Conservation (phyloP, 2,888 invertebrate species). For the Abrostola tripartita region DNA sequence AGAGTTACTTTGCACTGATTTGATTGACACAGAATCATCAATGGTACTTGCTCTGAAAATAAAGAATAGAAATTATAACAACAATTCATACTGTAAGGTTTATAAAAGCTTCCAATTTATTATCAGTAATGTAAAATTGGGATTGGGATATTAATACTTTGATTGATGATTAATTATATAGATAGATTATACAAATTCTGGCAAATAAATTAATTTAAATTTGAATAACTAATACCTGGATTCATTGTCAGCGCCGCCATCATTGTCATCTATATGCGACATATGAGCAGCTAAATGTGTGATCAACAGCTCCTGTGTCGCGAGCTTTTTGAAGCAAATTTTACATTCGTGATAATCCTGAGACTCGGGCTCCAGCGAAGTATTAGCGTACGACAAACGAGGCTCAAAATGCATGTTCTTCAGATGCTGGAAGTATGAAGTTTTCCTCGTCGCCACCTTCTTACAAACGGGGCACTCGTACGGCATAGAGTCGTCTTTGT, state of each 20-base stretch:
- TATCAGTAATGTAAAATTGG: neutral
- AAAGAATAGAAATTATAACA: neutral
- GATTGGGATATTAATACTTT: too few species aligned
- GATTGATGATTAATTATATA: too few species aligned
- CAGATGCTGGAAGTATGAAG: conserved; percentile 72
- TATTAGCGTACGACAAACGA: conserved; percentile 23
- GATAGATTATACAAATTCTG: too few species aligned
- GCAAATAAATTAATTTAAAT: too few species aligned
- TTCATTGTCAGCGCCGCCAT: conserved; percentile 62
- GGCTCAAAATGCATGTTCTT: conserved; percentile 74
- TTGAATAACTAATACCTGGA: conserved; percentile 70
- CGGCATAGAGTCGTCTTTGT: conserved; percentile 61
- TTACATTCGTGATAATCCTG: conserved; percentile 70
- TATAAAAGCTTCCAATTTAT: neutral
- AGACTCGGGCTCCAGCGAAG: conserved; percentile 29
- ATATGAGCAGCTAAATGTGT: conserved; percentile 81
- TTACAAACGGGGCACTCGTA: conserved; percentile 76
- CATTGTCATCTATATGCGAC: conserved; percentile 73
- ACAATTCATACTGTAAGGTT: neutral
- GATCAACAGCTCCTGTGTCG: conserved; percentile 76
- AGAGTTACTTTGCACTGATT: conserved; percentile 64
- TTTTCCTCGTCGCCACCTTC: conserved; percentile 65
- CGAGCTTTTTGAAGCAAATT: conserved; percentile 76
- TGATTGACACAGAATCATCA: conserved; percentile 70
- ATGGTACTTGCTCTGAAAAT: conserved; percentile 69